Evolutionary conservation across 2,113 vertebrate species (phyloP), one percentile per base, ranked within the genome.

Genomic region (Datnioides undecimradiatus): DNA sequence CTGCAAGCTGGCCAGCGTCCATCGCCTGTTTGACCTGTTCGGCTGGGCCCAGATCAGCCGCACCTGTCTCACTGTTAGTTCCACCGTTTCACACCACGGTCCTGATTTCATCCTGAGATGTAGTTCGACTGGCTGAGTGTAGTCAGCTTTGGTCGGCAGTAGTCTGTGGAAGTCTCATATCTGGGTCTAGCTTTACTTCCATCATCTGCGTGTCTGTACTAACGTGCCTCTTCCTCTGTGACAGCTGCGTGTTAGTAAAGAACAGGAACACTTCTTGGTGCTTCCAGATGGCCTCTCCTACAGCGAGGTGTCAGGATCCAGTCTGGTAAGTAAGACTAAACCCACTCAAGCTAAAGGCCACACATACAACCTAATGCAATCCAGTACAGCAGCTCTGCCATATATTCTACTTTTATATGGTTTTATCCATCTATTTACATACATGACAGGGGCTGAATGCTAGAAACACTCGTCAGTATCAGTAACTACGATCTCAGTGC

Each of bases 261-360:
- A 99, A 75, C 98, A 99, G 88, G 98, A 99, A 70, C 98, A 99
- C 55, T 99, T 99, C 92, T 86, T 99, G 87, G 96, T 99, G 74
- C 95, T 96, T 81, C 97, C 97, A 0, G 93, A 96, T 1, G 98
- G 97, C 16, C 89, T 99, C 74, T 92, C 96, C 0, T 99, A 96
- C 85, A 96, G 94, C 1, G 97, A 99, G 88, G 97, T 97, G 87
- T 97, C 97, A 0, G 97, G 96, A 0, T 96, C 97, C 77, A 97
- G 95, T 88, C 92, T 99, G 95, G 98, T 99, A 87, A 97, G 97
- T 89, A n/a, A 7, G 8, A 43, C 23, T n/a, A 12, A 45, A 23
- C 10, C n/a, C 13, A 8, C 9, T 65, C 36, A 59, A 8, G 21
- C n/a, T 36, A 10, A 2, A 31, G 6, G 46, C 7, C 14, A 1